Evolutionary conservation across 2,113 vertebrate species (phyloP).

Genomic region (Anolis sagrei): DNA sequence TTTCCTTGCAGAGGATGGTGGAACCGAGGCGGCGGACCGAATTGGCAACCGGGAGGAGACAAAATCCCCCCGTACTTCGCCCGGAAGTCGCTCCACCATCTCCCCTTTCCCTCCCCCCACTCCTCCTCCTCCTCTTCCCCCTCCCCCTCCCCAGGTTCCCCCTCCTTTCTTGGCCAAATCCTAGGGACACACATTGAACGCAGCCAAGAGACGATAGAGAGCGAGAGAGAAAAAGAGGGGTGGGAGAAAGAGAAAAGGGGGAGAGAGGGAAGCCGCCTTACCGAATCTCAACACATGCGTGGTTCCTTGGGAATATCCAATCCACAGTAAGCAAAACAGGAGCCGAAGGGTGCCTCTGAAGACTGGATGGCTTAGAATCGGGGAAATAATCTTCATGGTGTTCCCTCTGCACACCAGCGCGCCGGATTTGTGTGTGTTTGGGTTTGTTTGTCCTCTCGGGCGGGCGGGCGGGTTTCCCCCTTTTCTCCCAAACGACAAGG

Average conservation of each 20-base stretch:
- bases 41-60: neutral
- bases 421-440: conserved; percentile 25
- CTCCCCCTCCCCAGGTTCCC: conserved; percentile 1
- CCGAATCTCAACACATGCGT: conserved; percentile 98
- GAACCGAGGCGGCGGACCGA: neutral
- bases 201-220: conserved; percentile 30
- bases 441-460: conserved; percentile 33
- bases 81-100: conserved; percentile 20
- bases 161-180: conserved; percentile 49
- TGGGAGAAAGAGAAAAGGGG: neutral
- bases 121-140: neutral
- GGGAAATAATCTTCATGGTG: conserved; percentile 93
- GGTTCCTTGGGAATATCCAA: conserved; percentile 95
- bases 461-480: conserved; percentile 70
- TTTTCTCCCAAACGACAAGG: neutral
- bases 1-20: neutral
- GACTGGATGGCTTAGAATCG: conserved; percentile 86
- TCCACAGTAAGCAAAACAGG: conserved; percentile 89
- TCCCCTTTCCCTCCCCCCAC: neutral
- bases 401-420: conserved; percentile 81
- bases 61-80: neutral
- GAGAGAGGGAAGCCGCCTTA: conserved; percentile 77
- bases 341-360: conserved; percentile 86
- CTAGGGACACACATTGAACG: conserved; percentile 28
- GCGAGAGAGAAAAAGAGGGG: neutral